Evolutionary conservation across 2,797 vertebrate species (phyloP), one percentile per base, ranked within the genome.

Genomic region (Rhodeus uyekii): DNA sequence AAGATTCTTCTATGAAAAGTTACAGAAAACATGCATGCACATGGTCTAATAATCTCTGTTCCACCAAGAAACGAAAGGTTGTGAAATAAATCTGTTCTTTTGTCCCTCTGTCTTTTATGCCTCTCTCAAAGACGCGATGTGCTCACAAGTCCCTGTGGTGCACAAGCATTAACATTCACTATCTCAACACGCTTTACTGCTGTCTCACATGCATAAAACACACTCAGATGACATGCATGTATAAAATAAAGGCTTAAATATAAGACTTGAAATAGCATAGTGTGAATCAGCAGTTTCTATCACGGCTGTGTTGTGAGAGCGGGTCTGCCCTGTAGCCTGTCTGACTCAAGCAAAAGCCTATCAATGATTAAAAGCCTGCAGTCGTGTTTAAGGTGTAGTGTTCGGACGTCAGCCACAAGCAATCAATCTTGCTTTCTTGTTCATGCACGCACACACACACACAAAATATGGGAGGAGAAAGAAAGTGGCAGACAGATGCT

Each of bases 261-360:
- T 22, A 34, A 27, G 58, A 42, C 4, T 88, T 78, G 80, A 76
- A 61, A 76, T 39, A 61, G 24, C 38, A 53, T 88, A 91, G 91
- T 92, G 89, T 93, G 92, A 93, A 92, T 93, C 92, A 93, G 92
- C 92, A 91, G 89, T 91, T 92, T 90, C 84, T 90, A 90, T 87
- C 63, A 53, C 10, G 22, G 8, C 87, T 91, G 90, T 83, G 84
- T n/a, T 89, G 82, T 78, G 27, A 76, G 55, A 18, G 12, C 29
- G 77, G 85, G 87, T 86, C 90, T 93, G 91, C 89, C 91, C 85
- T 87, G 87, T 92, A 90, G 90, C 89, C 88, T 87, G 88, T 87
- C 88, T 89, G 91, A 64, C 77, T 63, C 80, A 83, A 81, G 80
- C 86, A 32, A 87, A 50, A 85, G 78, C 84, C 89, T 86, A 93